Base-by-base conservation (phyloP, 2,797 vertebrate genomes). In the Epinephelus awoara region DNA sequence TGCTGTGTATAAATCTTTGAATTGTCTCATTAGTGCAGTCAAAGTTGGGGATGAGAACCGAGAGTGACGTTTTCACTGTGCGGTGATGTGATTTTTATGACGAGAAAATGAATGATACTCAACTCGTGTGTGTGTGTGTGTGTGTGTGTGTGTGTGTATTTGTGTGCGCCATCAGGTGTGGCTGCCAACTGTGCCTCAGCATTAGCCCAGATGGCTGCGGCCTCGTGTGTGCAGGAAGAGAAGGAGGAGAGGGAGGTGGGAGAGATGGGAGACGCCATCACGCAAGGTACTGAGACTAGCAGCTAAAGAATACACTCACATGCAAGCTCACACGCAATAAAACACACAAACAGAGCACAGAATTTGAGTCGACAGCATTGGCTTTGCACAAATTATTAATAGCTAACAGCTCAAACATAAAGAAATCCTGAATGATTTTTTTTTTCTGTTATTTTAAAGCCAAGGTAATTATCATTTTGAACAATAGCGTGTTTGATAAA, bases 101-200 rank as follows among this genome's bases (percentile, higher is more conserved):
- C 46, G 15, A 44, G 34, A 14, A 17, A 58, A 47, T 46, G 19
- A 62, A 23, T 71, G n/a, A 34, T 42, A 13, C 19, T 18, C 1
- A 7, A 6, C 44, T 15, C 11, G 13, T 46, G 44, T 14, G 25
- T 27, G 15, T 75, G 9, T 34, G 49, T 29, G 52, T 67, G 47
- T 72, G 29, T 66, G 23, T 77, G 46, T 72, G 54, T 68, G 18
- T 61, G 5, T 44, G 21, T 25, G 13, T 57, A 40, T 64, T n/a
- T 62, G 21, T 80, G 40, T 64, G 55, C 62, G 1, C 8, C 29
- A 66, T 88, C 72, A 99, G 98, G 98, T 65, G 97, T 99, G 66
- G 98, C 98, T 44, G 97, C 97, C 64, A 98, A 99, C 90, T 99
- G 98, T 42, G 97, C 98, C 1, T 99, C 98, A 5, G 98, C 98